phyloP scores from a whole-genome alignment of 1,140 invertebrate species.

The Phortica variegata region DNA sequence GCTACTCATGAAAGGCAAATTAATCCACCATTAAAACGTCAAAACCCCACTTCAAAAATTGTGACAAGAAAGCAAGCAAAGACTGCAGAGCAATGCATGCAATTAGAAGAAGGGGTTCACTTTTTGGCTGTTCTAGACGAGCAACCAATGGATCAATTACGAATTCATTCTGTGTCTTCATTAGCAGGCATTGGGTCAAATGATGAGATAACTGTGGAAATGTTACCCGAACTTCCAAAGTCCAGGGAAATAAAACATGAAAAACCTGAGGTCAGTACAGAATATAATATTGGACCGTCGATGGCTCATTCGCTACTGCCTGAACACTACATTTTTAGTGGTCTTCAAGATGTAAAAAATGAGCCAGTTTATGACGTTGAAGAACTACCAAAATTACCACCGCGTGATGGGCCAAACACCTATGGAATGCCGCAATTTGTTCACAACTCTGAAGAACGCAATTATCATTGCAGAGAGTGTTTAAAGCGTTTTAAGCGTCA shows the following conservation, averaged over 20 bases:
- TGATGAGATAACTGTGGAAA: not conserved
- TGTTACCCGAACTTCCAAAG: too few species aligned
- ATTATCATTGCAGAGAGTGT: constrained; percentile 73
- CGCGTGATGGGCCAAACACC: constrained; percentile 33
- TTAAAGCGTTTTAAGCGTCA: constrained; percentile 80
- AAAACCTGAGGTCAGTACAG: too few species aligned
- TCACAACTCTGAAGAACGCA: constrained; percentile 67
- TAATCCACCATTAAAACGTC: constrained; percentile 32
- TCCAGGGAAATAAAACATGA: too few species aligned
- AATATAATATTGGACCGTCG: too few species aligned
- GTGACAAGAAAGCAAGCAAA: constrained; percentile 28
- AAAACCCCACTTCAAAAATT: constrained; percentile 9
- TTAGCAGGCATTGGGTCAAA: too few species aligned
- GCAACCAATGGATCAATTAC: too few species aligned
- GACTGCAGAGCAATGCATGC: constrained; percentile 21
- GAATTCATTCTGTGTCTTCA: too few species aligned
- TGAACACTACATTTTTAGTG: too few species aligned
- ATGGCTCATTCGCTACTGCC: too few species aligned
- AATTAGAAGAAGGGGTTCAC: constrained; percentile 31
- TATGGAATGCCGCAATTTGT: constrained; percentile 40
- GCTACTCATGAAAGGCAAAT: constrained; percentile 44
- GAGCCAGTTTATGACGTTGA: constrained; percentile 41
- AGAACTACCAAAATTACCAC: constrained; percentile 35
- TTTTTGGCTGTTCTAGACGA: constrained; percentile 46
- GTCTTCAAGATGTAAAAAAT: constrained; percentile 39